phyloP scores from a whole-genome alignment of 2,113 vertebrate genomes.

The Psittacula cyanocephala region DNA sequence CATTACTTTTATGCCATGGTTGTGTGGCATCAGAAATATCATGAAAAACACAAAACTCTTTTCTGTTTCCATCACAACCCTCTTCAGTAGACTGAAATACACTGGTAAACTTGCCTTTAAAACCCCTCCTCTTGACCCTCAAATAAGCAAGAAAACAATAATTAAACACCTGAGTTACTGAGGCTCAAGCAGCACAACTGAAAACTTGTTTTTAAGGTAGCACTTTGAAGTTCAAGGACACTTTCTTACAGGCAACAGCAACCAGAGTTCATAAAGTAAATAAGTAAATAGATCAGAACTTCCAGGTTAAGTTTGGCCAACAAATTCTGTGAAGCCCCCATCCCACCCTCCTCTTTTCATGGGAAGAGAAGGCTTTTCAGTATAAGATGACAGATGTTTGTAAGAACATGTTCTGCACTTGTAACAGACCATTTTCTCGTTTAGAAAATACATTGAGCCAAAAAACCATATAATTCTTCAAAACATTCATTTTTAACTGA shows the following conservation, averaged over 20 bases:
- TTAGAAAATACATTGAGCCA: not conserved
- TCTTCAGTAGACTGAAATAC: not conserved
- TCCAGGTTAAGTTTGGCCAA: not conserved
- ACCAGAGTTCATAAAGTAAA: not conserved
- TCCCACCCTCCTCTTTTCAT: not conserved
- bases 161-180: not conserved
- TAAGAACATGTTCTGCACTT: not conserved
- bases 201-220: not conserved
- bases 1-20: constrained; percentile 27
- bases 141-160: not conserved
- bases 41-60: not conserved
- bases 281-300: not conserved
- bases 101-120: not conserved
- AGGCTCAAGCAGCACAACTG: not conserved
- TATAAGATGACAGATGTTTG: not conserved
- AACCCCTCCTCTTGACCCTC: not conserved
- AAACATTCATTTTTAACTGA: not conserved
- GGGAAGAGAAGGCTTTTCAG: not conserved
- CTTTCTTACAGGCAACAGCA: not conserved
- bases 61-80: not conserved
- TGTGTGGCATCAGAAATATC: not conserved
- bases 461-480: not conserved
- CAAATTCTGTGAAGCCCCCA: not conserved
- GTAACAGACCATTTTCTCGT: not conserved
- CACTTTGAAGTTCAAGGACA: not conserved